phyloP scores from a whole-genome alignment of 2,797 vertebrate species.

The Hypotaenidia okinawae region DNA sequence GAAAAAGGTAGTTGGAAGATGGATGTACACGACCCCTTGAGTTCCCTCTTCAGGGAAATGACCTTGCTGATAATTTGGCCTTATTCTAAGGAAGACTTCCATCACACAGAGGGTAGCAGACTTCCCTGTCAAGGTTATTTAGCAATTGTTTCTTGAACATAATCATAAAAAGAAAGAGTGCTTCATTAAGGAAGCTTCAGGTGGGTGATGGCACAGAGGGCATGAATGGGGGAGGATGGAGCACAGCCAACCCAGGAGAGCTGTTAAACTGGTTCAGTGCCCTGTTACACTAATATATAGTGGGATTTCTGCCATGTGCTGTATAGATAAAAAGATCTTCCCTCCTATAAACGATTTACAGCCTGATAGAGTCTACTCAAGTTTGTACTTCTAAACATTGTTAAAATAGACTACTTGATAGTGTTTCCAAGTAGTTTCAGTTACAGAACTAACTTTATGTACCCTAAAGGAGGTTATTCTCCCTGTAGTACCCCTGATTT shows the following conservation, averaged over 20 bases:
- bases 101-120: background rate
- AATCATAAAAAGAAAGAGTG: background rate
- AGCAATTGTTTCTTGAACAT: background rate
- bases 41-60: background rate
- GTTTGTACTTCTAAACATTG: background rate
- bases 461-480: background rate
- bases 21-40: background rate
- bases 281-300: background rate
- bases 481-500: background rate
- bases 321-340: background rate
- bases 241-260: background rate
- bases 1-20: background rate
- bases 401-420: background rate
- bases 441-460: background rate
- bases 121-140: background rate
- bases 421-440: background rate
- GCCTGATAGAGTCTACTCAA: background rate
- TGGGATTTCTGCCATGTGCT: background rate
- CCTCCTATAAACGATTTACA: background rate
- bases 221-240: background rate
- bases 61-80: background rate
- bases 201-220: background rate
- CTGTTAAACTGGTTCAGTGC: constrained; percentile 32
- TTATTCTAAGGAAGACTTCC: background rate
- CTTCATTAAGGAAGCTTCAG: background rate